Conservation (phyloP, 2,888 invertebrate species). For the Gasteruption jaculator region DNA sequence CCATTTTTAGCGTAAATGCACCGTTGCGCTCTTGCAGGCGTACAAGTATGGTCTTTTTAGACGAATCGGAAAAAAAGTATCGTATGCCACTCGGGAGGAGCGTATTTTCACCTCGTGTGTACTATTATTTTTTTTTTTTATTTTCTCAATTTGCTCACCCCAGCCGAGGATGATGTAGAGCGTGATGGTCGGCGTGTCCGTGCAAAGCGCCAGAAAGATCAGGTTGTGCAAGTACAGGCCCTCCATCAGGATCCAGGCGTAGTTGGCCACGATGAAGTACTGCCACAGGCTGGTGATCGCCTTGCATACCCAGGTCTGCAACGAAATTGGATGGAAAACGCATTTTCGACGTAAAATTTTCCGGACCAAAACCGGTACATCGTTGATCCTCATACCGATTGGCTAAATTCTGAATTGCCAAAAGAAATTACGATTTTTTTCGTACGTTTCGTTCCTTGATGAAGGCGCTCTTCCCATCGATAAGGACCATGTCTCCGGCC, state of each 20-base stretch:
- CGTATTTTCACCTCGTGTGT: too few relatives aligned
- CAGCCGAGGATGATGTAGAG: slow-evolving; percentile 62
- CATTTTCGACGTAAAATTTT: neutral
- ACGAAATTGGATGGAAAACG: slow-evolving; percentile 15
- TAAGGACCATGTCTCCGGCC: slow-evolving; percentile 45
- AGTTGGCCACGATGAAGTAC: slow-evolving; percentile 65
- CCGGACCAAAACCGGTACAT: slow-evolving; percentile 1
- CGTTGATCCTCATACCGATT: too few relatives aligned
- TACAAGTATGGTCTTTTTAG: too few relatives aligned
- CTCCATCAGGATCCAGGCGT: slow-evolving; percentile 67
- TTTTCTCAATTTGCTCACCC: too few relatives aligned
- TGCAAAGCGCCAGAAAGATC: slow-evolving; percentile 62
- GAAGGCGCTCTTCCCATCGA: slow-evolving; percentile 44
- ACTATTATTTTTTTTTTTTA: too few relatives aligned
- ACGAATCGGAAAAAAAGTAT: too few relatives aligned
- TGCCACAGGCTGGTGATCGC: slow-evolving; percentile 59
- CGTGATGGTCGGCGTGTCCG: slow-evolving; percentile 59
- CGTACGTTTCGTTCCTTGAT: slow-evolving; percentile 48
- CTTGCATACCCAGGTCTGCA: slow-evolving; percentile 63
- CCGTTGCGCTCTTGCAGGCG: too few relatives aligned
- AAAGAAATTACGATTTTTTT: slow-evolving; percentile 13
- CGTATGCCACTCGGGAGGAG: too few relatives aligned
- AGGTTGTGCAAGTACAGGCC: slow-evolving; percentile 67
- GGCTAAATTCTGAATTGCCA: neutral
- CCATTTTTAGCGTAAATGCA: too few relatives aligned